Base-by-base conservation (phyloP, 2,797 vertebrate species). In the Peromyscus attwateri region DNA sequence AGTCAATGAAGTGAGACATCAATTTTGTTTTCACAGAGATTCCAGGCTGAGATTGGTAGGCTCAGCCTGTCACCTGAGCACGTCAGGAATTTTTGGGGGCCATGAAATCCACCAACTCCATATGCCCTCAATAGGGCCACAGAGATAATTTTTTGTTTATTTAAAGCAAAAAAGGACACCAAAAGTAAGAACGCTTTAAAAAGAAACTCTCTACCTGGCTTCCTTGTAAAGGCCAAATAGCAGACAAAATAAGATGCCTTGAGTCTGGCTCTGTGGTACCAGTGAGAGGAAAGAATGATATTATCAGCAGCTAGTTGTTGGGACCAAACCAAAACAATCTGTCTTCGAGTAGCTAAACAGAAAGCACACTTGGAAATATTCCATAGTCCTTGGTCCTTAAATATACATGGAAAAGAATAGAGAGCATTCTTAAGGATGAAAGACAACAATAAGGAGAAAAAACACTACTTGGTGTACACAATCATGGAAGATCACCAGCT, bases 81-180 rank as follows among this genome's bases (percentile, higher is more conserved):
- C 10, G 6, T 10, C 43, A 68, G 1, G 2, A 87, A 43, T 82
- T 75, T 37, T 4, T 73, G 4, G 21, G 10, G 31, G 14, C 3
- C 57, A 5, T 57, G 31, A 70, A 94, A 17, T 73, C 14, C 23
- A 60, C 25, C 29, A 55, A 5, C 13, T 87, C 14, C 31, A 4
- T 37, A 0, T 37, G 0, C 29, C 17, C 29, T 40, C 9, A 55
- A 62, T 14, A 55, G 0, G 3, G 2, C 29, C 12, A 49, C 66
- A 17, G 62, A 6, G 12, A 92, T 27, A 87, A 62, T 9, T 14
- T 43, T 3, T 29, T 34, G 31, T 46, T 46, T 84, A 81, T 1
- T 3, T 52, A 91, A 73, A 79, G 31, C 21, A 82, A 29, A 92
- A 92, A 68, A 43, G 23, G 17, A 62, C 12, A 60, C 14, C 2